Evolutionary conservation across 2,113 vertebrate genomes (phyloP).

Genomic region (Microcebus ravelobensis): DNA sequence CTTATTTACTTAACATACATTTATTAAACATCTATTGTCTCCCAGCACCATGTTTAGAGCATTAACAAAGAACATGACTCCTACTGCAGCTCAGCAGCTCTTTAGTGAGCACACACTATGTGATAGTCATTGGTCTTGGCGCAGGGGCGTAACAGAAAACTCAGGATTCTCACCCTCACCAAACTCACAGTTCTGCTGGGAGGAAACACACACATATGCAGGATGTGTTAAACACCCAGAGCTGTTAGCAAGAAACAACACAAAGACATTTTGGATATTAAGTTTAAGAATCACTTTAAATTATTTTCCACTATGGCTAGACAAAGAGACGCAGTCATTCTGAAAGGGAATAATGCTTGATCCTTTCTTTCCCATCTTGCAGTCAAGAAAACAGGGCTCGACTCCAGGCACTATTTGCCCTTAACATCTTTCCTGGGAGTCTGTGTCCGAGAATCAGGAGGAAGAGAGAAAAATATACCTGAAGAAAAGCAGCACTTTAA

Average conservation of each 20-base stretch:
- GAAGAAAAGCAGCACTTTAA: background rate
- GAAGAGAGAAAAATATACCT: rapidly evolving
- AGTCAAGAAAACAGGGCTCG: rapidly evolving
- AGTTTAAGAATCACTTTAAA: background rate
- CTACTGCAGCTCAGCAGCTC: too few relatives aligned
- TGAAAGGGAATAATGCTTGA: background rate
- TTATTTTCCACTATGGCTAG: background rate
- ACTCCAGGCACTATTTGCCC: rapidly evolving
- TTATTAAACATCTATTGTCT: rapidly evolving
- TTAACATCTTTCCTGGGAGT: background rate
- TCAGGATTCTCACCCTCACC: background rate
- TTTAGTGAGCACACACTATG: rapidly evolving
- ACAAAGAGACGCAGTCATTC: too few relatives aligned
- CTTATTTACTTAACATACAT: background rate
- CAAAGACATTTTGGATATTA: background rate
- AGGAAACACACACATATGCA: rapidly evolving
- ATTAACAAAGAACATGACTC: background rate
- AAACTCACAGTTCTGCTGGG: background rate
- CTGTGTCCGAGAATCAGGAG: background rate
- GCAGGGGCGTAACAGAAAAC: too few relatives aligned
- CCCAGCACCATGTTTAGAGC: rapidly evolving
- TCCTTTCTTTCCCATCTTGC: background rate
- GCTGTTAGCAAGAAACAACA: background rate
- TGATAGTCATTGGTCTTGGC: rapidly evolving
- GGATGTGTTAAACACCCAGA: too few relatives aligned